These are phyloP conservation scores for Archilochus colubris DNA, from an alignment of 2,113 vertebrate species.

Conservation along the genomic window DNA sequence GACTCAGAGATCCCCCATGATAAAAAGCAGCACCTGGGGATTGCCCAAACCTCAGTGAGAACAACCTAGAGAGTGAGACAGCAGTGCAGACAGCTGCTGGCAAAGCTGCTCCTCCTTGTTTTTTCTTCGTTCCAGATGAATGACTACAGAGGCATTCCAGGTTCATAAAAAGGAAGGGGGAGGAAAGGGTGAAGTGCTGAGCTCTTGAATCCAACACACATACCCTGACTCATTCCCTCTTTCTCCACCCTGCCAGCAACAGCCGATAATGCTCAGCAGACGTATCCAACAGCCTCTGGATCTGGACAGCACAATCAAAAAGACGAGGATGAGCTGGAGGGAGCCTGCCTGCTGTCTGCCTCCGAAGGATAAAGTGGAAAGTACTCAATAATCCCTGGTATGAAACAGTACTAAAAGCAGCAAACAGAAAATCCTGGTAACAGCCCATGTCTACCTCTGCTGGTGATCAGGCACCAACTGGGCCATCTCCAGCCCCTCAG, in stretches of 20 bases:
- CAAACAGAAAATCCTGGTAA: not conserved
- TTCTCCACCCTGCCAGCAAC: no score
- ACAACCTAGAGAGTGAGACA: not conserved
- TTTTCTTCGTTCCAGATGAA: not conserved
- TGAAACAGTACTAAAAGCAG: not conserved
- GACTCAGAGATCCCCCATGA: not conserved
- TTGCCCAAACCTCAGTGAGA: not conserved
- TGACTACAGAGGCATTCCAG: not conserved
- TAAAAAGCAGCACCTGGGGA: not conserved
- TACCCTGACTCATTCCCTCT: no score
- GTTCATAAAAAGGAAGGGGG: not conserved
- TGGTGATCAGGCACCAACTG: no score
- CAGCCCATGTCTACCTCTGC: not conserved
- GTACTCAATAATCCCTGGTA: not conserved
- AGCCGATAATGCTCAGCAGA: not conserved
- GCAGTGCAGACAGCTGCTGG: not conserved
- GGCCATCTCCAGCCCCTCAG: not conserved
- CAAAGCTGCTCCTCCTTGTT: not conserved
- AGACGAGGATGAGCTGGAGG: not conserved
- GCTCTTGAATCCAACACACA: fast-evolving
- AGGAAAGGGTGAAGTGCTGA: not conserved
- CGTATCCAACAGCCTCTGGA: not conserved
- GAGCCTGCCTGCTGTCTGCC: no score
- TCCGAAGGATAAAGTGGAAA: not conserved
- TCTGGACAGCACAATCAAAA: no score